These are phyloP conservation scores for Quiscalus mexicanus DNA, from an alignment of 2,113 vertebrate genomes.

Conservation along the genomic window DNA sequence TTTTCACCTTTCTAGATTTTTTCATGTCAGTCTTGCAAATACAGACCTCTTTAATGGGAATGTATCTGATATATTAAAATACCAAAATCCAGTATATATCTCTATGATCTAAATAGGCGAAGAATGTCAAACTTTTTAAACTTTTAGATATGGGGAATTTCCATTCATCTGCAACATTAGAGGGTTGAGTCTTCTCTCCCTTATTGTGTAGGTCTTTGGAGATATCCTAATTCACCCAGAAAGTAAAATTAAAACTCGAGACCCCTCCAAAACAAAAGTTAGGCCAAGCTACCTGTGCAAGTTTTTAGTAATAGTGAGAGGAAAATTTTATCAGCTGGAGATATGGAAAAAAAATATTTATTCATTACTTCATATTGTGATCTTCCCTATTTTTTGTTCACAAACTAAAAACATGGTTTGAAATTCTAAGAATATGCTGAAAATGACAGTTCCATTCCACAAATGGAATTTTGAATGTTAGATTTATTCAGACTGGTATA, in stretches of 20 bases:
- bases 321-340: neutral
- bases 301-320: neutral
- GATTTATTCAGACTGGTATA: neutral
- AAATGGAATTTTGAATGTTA: neutral
- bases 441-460: neutral
- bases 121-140: neutral
- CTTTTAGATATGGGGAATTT: neutral
- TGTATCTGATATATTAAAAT: neutral
- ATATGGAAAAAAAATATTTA: neutral
- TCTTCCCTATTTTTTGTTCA: neutral
- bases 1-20: neutral
- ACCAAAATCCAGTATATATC: neutral
- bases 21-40: neutral
- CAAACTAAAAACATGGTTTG: neutral
- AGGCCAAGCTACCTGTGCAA: neutral
- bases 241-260: neutral
- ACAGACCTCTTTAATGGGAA: neutral
- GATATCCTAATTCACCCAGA: neutral
- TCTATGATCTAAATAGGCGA: neutral
- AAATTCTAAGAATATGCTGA: neutral
- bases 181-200: neutral
- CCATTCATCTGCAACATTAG: neutral
- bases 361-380: neutral
- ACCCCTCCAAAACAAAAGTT: fast-evolving
- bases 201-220: neutral